Base-by-base conservation (phyloP, 2,113 vertebrate genomes). In the Solea senegalensis region DNA sequence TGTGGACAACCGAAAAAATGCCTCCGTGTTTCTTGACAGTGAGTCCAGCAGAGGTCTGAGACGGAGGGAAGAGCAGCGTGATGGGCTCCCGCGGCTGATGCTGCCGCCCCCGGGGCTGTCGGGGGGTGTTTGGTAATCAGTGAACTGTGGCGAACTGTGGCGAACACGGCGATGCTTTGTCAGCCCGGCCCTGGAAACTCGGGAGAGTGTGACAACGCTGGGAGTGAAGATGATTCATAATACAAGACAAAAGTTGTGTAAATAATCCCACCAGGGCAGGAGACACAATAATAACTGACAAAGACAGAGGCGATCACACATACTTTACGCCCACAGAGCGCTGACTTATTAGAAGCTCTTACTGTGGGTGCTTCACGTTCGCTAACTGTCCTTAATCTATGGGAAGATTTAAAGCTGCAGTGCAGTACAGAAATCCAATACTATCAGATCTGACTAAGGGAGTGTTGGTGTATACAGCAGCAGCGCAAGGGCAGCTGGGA, bases 101-200 rank as follows among this genome's bases (percentile, higher is more conserved):
- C 74, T 8, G 52, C 72, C 10, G 57, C 80, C 77, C 58, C 60
- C n/a, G 50, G 66, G 21, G 60, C 78, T 78, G 80, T 75, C 86
- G 78, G 69, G 45, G 62, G 45, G 62, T 72, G 75, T 74, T 75
- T 72, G 70, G 79, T 71, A 71, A 77, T 81, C 82, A 82, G 80
- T 67, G 76, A 76, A 77, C 74, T 81, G 76, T 71, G 81, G 80
- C 66, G 76, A 76, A 77, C 74, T 81, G 76, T 71, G 81, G 52
- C 79, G 79, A 76, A 83, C 81, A 72, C 78, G 65, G 53, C 69
- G 76, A 78, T 48, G 61, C 72, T 83, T 80, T 83, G 76, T 83
- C 80, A 65, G 69, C 67, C 7, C 61, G 81, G 21, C 21, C 46
- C 69, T 27, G 65, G 46, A 77, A 85, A 67, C 82, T 78, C 10